Conservation (phyloP, 2,797 vertebrate genomes). For the Poeciliopsis paucimaculata region DNA sequence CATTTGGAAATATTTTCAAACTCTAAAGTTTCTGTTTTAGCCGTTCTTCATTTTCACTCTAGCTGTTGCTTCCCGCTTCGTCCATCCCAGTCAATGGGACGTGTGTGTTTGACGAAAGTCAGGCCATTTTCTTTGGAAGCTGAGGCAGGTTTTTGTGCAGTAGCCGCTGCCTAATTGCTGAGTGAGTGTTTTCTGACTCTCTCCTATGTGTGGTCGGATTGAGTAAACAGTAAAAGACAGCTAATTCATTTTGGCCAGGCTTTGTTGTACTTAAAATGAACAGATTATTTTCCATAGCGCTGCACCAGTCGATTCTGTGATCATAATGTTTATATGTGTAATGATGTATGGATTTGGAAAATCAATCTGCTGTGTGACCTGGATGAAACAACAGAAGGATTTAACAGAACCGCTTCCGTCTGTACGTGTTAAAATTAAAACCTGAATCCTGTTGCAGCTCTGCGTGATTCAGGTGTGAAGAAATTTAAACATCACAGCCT, state of each 20-base stretch:
- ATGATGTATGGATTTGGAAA: constrained; percentile 23
- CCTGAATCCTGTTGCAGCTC: background rate
- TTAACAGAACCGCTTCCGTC: constrained; percentile 15
- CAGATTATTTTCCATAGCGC: constrained; percentile 49
- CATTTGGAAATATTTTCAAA: background rate
- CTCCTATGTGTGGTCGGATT: constrained; percentile 15
- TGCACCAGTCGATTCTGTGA: constrained; percentile 10
- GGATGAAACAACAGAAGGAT: constrained; percentile 8
- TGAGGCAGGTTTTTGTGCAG: constrained; percentile 28
- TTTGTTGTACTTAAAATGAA: constrained; percentile 64
- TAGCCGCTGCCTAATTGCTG: constrained; percentile 56
- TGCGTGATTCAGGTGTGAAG: constrained; percentile 10
- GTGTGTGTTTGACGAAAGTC: constrained; percentile 23
- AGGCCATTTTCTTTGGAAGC: constrained; percentile 35
- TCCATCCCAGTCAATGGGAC: background rate
- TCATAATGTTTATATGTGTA: constrained; percentile 38
- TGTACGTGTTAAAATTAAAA: constrained; percentile 9
- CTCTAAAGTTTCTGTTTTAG: background rate
- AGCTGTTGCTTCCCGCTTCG: background rate
- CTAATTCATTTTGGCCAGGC: constrained; percentile 45
- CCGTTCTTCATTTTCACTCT: background rate
- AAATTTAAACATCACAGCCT: constrained; percentile 23
- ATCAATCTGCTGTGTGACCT: constrained; percentile 8
- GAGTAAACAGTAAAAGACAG: constrained; percentile 37
- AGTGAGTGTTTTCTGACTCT: constrained; percentile 46